These are phyloP conservation scores for Saccostrea echinata DNA, from an alignment of 1,140 invertebrate genomes.

Conservation along the genomic window DNA sequence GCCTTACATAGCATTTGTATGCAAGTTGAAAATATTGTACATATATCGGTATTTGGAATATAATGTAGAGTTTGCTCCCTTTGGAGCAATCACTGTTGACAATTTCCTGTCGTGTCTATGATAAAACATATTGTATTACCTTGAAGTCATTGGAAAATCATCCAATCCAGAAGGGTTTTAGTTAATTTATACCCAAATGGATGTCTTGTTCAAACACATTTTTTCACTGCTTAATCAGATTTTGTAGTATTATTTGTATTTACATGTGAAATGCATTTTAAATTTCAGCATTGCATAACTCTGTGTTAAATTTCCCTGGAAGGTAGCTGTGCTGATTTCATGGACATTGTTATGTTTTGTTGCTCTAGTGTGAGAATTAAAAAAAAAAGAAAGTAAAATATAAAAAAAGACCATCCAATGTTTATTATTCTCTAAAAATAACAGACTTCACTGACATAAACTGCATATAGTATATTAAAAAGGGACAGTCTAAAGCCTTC, in stretches of 20 bases:
- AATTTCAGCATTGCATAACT: not conserved
- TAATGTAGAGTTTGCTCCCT: too few species aligned
- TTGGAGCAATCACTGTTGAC: too few species aligned
- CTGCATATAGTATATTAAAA: too few species aligned
- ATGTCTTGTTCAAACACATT: not conserved
- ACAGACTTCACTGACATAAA: too few species aligned
- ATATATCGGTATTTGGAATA: too few species aligned
- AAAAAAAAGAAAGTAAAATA: not conserved
- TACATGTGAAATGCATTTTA: not conserved
- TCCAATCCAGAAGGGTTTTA: not conserved
- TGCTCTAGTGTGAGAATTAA: not conserved
- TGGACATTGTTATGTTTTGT: constrained; percentile 12
- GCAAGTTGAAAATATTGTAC: too few species aligned
- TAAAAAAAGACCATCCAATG: not conserved
- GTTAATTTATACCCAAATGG: not conserved
- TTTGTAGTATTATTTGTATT: not conserved
- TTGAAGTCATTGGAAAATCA: too few species aligned
- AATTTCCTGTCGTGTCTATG: too few species aligned
- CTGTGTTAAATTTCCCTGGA: not conserved
- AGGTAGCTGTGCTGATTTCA: not conserved
- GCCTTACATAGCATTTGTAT: too few species aligned
- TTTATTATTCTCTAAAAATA: not conserved
- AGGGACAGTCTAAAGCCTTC: too few species aligned
- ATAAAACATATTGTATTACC: too few species aligned
- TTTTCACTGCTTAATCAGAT: not conserved